Base-by-base conservation (phyloP, 1,140 invertebrate species). In the Orius laevigatus region DNA sequence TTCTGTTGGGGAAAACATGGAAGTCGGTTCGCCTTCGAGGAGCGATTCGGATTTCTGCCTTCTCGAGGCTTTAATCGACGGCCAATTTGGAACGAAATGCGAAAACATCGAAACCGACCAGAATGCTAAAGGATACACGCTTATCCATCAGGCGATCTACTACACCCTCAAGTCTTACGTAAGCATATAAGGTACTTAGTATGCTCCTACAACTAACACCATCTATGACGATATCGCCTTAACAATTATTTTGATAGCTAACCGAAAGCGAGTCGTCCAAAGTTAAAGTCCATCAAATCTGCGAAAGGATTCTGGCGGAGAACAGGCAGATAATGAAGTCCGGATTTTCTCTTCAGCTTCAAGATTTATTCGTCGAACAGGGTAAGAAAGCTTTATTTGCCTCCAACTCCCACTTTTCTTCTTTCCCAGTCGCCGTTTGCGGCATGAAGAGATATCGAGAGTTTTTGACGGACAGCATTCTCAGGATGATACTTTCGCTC, bases 361-460 rank as follows among this genome's bases (percentile, higher is more conserved):
- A 45, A 45, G 43, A 45, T 32, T 16, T 45, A 12, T 45, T 45
- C 25, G 43, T 45, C 20, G 43, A 45, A 45, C 43, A 45, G 32
- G 43, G 43, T 45, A 18, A 45, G 25, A 25, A 8, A 25, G 25
- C 8, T 25, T 25, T 25, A 25, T 25, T n/a, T n/a, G n/a, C n/a
- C n/a, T n/a, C n/a, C n/a, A n/a, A n/a, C n/a, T n/a, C n/a, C n/a
- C n/a, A n/a, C 15, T 38, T 42, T 5, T 14, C 16, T 42, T 42
- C 5, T 45, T 45, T 16, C n/a, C n/a, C 20, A 45, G 43, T 45
- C 19, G 43, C 43, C n/a, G 25, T 45, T 32, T 45, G 43, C n/a
- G 43, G 43, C 6, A 31, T 45, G 20, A 45, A 45, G 6, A 45
- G 12, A 32, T 45, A 31, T 31, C n/a, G 19, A 5, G 43, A 45